Percentiles rank a stretch among this genome's conserved stretches.
Conservation (phyloP, 1,140 invertebrate genomes). For the Zaprionus africanus region DNA sequence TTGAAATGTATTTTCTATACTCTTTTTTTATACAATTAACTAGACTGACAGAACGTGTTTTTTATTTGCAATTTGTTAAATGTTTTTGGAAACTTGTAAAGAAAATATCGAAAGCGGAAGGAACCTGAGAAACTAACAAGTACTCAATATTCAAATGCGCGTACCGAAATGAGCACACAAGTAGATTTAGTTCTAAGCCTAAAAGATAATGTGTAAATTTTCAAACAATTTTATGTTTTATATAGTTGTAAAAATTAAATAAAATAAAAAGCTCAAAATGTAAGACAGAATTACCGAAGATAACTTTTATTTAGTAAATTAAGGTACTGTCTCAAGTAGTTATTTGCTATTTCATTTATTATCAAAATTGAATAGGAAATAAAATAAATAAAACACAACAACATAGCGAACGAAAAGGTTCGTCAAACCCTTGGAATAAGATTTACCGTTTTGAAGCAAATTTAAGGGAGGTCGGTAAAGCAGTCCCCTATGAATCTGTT, state of each 20-base stretch:
- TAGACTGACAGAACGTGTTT: constrained; percentile 69
- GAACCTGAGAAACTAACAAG: constrained; percentile 24
- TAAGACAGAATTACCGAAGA: neutral
- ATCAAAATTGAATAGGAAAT: too few species aligned
- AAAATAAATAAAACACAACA: too few species aligned
- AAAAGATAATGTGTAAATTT: constrained; percentile 68
- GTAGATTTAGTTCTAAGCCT: constrained; percentile 64
- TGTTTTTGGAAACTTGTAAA: constrained; percentile 37
- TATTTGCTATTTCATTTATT: too few species aligned
- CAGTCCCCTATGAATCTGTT: too few species aligned
- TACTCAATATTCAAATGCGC: constrained; percentile 64
- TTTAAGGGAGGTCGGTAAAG: too few species aligned
- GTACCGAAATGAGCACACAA: constrained; percentile 59
- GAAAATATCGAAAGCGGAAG: constrained; percentile 14
- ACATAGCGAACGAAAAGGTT: too few species aligned
- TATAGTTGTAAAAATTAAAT: constrained; percentile 67
- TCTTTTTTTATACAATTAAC: constrained; percentile 49
- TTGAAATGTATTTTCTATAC: constrained; percentile 54
- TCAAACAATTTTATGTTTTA: constrained; percentile 65
- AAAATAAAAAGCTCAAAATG: constrained; percentile 70
- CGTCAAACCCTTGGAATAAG: too few species aligned
- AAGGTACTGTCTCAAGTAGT: too few species aligned
- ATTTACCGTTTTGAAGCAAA: too few species aligned
- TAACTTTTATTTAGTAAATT: neutral
- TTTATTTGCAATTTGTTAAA: constrained; percentile 40